Percentiles rank a stretch among this genome's conserved stretches.
Conservation (phyloP, 1,140 invertebrate genomes). For the Telenomus remus region DNA sequence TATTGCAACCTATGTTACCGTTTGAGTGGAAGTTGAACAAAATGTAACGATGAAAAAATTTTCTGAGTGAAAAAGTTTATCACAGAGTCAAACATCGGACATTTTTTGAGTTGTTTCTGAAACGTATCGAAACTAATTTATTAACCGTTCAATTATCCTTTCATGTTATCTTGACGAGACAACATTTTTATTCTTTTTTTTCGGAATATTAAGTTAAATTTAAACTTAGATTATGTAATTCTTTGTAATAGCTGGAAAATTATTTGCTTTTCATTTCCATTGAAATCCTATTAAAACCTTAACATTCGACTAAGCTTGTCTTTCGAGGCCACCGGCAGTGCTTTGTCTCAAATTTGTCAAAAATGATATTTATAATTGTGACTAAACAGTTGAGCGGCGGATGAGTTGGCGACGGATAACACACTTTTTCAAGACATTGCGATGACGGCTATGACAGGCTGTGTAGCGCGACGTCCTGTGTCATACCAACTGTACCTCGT, state of each 20-base stretch:
- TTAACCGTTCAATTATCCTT: no score
- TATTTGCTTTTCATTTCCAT: constrained; percentile 34
- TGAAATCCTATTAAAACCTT: constrained; percentile 6
- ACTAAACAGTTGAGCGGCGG: constrained; percentile 5
- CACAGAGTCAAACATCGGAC: no score
- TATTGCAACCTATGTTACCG: no score
- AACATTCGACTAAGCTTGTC: no score
- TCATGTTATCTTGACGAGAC: no score
- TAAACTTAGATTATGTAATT: no score
- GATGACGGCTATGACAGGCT: constrained; percentile 60
- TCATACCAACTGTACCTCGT: constrained; percentile 53
- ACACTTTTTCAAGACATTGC: constrained; percentile 37
- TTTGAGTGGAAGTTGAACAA: no score
- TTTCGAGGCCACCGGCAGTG: no score
- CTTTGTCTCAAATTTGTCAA: constrained; percentile 27
- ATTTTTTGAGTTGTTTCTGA: no score
- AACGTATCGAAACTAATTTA: no score
- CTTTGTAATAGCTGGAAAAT: constrained; percentile 22
- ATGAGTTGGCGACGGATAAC: constrained; percentile 28
- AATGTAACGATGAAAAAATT: no score
- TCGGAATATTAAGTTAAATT: constrained; percentile 32
- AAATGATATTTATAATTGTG: constrained; percentile 40
- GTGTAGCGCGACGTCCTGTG: constrained; percentile 25
- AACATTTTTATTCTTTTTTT: constrained; percentile 6
- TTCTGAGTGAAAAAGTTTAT: no score